phyloP scores from a whole-genome alignment of 2,888 invertebrate species.

The Tachina fera region DNA sequence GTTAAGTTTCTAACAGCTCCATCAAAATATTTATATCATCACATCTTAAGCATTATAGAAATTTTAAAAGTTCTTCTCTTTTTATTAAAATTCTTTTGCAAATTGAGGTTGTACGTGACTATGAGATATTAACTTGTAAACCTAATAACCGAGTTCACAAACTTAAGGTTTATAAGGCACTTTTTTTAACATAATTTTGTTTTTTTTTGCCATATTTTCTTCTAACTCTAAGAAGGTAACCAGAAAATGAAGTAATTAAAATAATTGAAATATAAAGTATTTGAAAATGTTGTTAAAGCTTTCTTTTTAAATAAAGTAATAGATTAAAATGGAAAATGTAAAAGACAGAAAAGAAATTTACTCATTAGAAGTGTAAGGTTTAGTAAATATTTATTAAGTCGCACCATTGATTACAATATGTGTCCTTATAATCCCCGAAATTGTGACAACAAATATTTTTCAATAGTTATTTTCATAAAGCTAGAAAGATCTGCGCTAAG shows the following conservation, averaged over 20 bases:
- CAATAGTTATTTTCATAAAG: no score
- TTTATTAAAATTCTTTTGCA: conserved; percentile 42
- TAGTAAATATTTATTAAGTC: background rate
- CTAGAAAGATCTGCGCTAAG: no score
- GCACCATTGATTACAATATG: background rate
- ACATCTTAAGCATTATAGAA: conserved; percentile 27
- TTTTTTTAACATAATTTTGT: conserved; percentile 38
- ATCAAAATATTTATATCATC: conserved; percentile 18
- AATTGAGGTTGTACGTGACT: conserved; percentile 71
- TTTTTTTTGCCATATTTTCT: conserved; percentile 12
- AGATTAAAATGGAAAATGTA: background rate
- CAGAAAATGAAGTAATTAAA: conserved; percentile 62
- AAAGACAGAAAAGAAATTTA: background rate
- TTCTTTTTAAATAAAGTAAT: background rate
- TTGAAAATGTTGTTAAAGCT: conserved; percentile 14
- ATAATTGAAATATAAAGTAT: conserved; percentile 45
- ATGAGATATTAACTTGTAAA: conserved; percentile 65
- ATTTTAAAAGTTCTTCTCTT: conserved; percentile 7
- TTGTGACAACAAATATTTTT: no score
- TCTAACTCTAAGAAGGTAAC: background rate
- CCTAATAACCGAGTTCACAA: conserved; percentile 71
- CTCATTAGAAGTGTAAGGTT: background rate
- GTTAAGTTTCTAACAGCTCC: conserved; percentile 16
- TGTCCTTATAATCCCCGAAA: no score
- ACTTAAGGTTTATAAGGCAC: conserved; percentile 51